Evolutionary conservation across 1,140 invertebrate species (phyloP), one percentile per base, ranked within the genome.

Genomic region (Doryteuthis pealeii): DNA sequence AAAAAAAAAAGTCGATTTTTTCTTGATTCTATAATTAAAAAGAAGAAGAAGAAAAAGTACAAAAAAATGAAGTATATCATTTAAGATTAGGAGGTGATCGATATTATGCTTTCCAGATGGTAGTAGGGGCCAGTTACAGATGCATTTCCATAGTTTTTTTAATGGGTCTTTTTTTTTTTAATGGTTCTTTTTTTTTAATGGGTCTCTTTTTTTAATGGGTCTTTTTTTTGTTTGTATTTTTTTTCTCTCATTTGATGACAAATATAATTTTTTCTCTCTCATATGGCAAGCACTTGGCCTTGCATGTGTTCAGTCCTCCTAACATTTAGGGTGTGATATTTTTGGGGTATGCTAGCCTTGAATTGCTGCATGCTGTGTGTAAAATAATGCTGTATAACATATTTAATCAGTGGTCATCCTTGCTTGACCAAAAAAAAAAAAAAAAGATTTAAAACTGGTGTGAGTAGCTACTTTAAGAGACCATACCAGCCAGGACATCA

Each of bases 81-180:
- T 30, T 62, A 30, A 62, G 28, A 62, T 3, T 62, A 62, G 58
- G 58, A 68, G 66, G 66, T 30, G 28, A 68, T 8, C 8, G 66
- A 68, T 33, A 68, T 68, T 31, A 5, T 33, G 28, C 28, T 68
- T 68, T 68, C 66, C 66, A 30, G 30, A 30, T 68, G 66, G 66
- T 68, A 68, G 66, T 28, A 68, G 66, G 66, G 66, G 66, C 66
- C 66, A 68, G 66, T 68, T 32, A 68, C 66, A 68, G 54, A 68
- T 68, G 66, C 66, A 68, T 68, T 68, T 68, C 66, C 66, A 33
- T 68, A 68, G 66, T 68, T 68, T 68, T 22, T 68, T 68, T 68
- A 26, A 66, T 14, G 26, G 28, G n/a, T n/a, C n/a, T n/a, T n/a
- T 3, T 40, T 40, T 40, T 40, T 40, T 3, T 10, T 5, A 40